These are phyloP conservation scores for Recurvirostra avosetta DNA, from an alignment of 2,113 vertebrate genomes.

Conservation along the genomic window DNA sequence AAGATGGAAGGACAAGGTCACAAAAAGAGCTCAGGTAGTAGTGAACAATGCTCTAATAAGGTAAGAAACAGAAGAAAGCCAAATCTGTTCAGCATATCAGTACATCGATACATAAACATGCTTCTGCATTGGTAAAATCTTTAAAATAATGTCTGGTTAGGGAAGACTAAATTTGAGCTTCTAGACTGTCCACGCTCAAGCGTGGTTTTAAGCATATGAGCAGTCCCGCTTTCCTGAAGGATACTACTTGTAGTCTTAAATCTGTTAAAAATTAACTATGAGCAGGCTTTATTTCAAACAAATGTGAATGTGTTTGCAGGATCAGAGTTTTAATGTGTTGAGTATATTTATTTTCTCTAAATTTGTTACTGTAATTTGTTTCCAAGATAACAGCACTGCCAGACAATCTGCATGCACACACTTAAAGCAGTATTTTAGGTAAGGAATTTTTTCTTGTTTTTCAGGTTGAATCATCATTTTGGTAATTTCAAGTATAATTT, in stretches of 20 bases:
- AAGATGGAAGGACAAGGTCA: constrained; percentile 32
- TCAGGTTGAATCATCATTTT: neutral
- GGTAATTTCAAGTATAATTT: constrained; percentile 7
- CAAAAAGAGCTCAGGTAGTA: constrained; percentile 34
- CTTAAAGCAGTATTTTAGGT: neutral
- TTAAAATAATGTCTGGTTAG: constrained; percentile 13
- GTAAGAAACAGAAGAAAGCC: constrained; percentile 74
- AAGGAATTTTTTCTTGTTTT: neutral
- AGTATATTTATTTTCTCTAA: neutral
- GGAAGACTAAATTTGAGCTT: constrained; percentile 55
- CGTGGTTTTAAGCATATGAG: neutral
- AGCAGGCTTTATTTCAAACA: neutral
- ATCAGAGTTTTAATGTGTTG: neutral
- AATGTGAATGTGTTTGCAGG: neutral
- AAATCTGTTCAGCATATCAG: constrained; percentile 24
- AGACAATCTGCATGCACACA: neutral
- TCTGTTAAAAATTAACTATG: neutral
- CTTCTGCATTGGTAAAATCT: constrained; percentile 31
- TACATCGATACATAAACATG: constrained; percentile 10
- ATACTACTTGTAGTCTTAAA: neutral
- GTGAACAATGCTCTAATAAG: constrained; percentile 62
- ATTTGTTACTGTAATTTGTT: constrained; percentile 22
- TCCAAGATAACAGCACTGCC: neutral
- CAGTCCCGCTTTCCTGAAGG: neutral
- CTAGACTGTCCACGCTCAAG: neutral